These are phyloP conservation scores for Doryteuthis pealeii DNA, from an alignment of 1,140 invertebrate species.

Conservation along the genomic window DNA sequence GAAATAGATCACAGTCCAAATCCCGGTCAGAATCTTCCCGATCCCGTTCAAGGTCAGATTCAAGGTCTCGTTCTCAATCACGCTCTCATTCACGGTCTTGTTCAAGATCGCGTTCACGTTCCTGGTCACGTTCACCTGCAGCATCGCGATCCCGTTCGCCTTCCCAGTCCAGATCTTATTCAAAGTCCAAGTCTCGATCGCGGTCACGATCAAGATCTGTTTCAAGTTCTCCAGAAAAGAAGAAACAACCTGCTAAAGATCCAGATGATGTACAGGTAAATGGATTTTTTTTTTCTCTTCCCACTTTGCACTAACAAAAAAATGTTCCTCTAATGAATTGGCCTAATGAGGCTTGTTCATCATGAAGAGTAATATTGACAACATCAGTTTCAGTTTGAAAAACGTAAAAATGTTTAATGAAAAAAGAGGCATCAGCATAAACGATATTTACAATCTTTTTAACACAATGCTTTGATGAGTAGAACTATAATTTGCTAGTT, in stretches of 20 bases:
- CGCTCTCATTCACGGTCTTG: constrained; percentile 21
- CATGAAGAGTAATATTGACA: no score
- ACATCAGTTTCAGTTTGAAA: no score
- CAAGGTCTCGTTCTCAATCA: constrained; percentile 32
- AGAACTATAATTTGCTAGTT: no score
- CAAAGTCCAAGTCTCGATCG: neutral
- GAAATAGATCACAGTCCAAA: constrained; percentile 20
- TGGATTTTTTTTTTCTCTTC: no score
- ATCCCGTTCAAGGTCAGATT: constrained; percentile 22
- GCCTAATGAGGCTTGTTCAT: no score
- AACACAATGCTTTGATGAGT: no score
- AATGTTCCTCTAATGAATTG: no score
- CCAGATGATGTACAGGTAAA: neutral
- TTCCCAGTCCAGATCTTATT: neutral
- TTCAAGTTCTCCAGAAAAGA: constrained; percentile 4
- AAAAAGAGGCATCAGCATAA: no score
- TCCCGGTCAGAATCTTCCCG: constrained; percentile 22
- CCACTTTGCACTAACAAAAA: no score
- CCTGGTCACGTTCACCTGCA: constrained; percentile 30
- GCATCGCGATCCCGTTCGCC: neutral
- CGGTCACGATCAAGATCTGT: neutral
- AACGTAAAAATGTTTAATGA: no score
- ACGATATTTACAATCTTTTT: no score
- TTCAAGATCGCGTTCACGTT: constrained; percentile 18
- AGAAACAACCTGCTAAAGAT: neutral